Percentiles rank a stretch among this genome's conserved stretches.
Conservation (phyloP, 2,797 vertebrate genomes). For the Tenualosa ilisha region DNA sequence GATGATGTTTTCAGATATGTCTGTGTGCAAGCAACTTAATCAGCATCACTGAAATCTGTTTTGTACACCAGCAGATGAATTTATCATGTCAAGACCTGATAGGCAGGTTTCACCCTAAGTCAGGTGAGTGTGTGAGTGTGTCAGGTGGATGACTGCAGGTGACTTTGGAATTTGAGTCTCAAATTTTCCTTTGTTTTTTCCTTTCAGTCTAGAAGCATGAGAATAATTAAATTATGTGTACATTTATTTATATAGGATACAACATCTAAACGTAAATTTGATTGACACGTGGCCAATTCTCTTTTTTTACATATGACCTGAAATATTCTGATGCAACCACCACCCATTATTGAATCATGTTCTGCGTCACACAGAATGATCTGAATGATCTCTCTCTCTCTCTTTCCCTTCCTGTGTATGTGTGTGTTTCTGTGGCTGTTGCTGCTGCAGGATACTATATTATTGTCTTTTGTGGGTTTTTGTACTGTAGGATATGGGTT, state of each 20-base stretch:
- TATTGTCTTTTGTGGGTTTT: too few relatives aligned
- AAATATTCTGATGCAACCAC: background rate
- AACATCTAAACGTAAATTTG: too few relatives aligned
- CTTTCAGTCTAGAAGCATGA: too few relatives aligned
- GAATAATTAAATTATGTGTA: too few relatives aligned
- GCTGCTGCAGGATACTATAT: background rate
- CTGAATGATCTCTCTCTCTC: background rate
- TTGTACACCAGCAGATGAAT: background rate
- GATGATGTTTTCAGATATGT: too few relatives aligned
- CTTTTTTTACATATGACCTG: background rate
- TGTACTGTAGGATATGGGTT: too few relatives aligned
- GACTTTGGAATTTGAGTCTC: background rate
- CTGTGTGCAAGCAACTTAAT: background rate
- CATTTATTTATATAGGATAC: too few relatives aligned
- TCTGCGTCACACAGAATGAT: background rate
- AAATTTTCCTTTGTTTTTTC: too few relatives aligned
- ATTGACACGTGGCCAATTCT: too few relatives aligned
- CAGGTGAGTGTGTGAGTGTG: background rate
- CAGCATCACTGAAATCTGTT: background rate
- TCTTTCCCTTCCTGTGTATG: background rate
- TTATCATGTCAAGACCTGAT: background rate
- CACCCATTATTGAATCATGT: background rate
- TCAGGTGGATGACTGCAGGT: background rate
- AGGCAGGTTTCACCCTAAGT: background rate
- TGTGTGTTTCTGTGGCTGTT: background rate